Percentiles rank a stretch among this genome's conserved stretches.
These are phyloP conservation scores for Tylochromis polylepis DNA, from an alignment of 2,113 vertebrate genomes.

Conservation along the genomic window DNA sequence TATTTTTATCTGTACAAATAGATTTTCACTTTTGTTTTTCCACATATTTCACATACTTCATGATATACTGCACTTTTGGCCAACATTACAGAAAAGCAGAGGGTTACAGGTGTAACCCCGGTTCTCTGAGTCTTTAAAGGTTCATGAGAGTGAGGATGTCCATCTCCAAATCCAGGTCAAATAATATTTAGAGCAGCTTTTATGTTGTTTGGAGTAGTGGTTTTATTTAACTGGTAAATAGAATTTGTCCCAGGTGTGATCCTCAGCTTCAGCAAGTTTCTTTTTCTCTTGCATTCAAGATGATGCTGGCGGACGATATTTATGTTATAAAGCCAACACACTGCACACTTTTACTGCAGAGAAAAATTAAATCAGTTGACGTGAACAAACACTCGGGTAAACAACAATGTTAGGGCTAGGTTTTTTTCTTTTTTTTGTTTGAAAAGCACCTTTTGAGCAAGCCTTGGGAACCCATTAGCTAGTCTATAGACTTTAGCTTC, in stretches of 20 bases:
- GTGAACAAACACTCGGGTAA: conserved; percentile 42
- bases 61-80: conserved; percentile 57
- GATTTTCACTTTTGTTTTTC: conserved; percentile 19
- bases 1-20: conserved; percentile 62
- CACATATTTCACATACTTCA: conserved; percentile 52
- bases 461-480: not conserved
- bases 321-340: conserved; percentile 44
- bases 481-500: not conserved
- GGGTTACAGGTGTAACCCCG: not conserved
- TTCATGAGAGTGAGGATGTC: not conserved
- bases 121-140: conserved; percentile 42
- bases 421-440: not conserved
- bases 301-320: conserved; percentile 34
- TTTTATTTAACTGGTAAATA: not conserved
- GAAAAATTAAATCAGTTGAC: conserved; percentile 28
- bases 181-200: not conserved
- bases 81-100: conserved; percentile 16
- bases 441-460: conserved; percentile 24
- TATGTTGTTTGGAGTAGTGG: not conserved
- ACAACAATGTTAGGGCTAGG: conserved; percentile 11
- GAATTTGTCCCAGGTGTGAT: not conserved
- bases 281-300: conserved; percentile 4
- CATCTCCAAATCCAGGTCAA: not conserved
- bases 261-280: not conserved
- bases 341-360: conserved; percentile 53